phyloP scores from a whole-genome alignment of 2,888 invertebrate species.

The Tenthredo notha region DNA sequence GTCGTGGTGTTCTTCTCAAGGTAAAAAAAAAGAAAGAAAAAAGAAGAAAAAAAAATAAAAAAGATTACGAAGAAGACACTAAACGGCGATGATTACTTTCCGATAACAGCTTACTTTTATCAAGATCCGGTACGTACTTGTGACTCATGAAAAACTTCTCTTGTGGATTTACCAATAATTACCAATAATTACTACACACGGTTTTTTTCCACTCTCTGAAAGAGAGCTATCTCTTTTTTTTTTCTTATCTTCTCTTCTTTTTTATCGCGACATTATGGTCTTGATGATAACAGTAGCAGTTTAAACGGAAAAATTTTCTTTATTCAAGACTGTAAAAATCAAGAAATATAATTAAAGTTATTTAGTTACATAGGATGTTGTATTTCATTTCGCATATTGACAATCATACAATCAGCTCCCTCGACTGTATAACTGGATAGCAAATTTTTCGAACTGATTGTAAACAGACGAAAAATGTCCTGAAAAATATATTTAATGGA shows the following conservation, averaged over 20 bases:
- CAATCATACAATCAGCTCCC: not conserved
- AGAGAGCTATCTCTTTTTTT: not conserved
- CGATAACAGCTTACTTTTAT: not conserved
- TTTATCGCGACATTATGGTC: not conserved
- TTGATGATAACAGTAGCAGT: not conserved
- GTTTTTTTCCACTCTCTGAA: not conserved
- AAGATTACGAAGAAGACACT: not conserved
- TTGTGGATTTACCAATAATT: not conserved
- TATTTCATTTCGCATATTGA: not conserved
- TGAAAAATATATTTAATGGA: slow-evolving; percentile 20
- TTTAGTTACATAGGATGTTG: not conserved
- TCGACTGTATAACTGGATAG: not conserved
- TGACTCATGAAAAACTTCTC: not conserved
- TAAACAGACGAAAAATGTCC: not conserved
- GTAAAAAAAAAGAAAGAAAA: not conserved
- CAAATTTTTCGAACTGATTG: not conserved
- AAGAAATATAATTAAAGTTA: not conserved
- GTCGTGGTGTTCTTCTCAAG: not conserved
- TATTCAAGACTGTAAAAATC: not conserved
- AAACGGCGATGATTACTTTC: not conserved
- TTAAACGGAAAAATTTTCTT: not conserved
- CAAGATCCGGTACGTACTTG: not conserved
- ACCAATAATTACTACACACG: not conserved
- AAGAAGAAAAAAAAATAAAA: not conserved
- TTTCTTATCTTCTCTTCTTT: no score